These are phyloP conservation scores for Ischnus inquisitorius DNA, from an alignment of 2,888 invertebrate genomes.

Conservation along the genomic window DNA sequence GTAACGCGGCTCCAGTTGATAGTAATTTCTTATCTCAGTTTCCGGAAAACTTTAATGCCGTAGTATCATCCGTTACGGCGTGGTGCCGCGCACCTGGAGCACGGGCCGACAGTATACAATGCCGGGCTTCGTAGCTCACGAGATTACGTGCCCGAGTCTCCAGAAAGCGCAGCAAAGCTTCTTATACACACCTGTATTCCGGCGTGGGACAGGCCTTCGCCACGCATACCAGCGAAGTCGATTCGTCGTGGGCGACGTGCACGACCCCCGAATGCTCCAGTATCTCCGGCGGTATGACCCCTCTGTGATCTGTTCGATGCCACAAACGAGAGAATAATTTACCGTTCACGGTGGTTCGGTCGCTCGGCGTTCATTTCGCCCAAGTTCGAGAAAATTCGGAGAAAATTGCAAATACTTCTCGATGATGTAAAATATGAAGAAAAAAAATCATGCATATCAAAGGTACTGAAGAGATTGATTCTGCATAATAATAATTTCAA, in stretches of 20 bases:
- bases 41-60: slow-evolving; percentile 74
- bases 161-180: not conserved
- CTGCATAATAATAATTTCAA: no score
- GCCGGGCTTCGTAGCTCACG: slow-evolving; percentile 20
- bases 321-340: not conserved
- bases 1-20: slow-evolving; percentile 53
- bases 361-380: no score
- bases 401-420: no score
- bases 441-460: no score
- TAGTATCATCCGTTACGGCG: slow-evolving; percentile 69
- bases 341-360: not conserved
- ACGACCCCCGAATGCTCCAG: slow-evolving; percentile 91
- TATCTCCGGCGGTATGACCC: slow-evolving; percentile 90
- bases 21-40: slow-evolving; percentile 59
- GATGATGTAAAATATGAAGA: no score
- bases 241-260: slow-evolving; percentile 91
- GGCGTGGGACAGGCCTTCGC: slow-evolving; percentile 93
- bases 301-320: slow-evolving; percentile 88
- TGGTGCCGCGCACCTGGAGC: slow-evolving; percentile 23
- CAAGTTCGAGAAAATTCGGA: no score
- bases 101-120: not conserved
- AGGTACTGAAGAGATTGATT: no score
- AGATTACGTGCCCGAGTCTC: slow-evolving; percentile 38
- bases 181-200: slow-evolving; percentile 89
- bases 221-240: slow-evolving; percentile 91